Base-by-base conservation (phyloP, 1,140 invertebrate genomes). In the Sycobia sp. region DNA sequence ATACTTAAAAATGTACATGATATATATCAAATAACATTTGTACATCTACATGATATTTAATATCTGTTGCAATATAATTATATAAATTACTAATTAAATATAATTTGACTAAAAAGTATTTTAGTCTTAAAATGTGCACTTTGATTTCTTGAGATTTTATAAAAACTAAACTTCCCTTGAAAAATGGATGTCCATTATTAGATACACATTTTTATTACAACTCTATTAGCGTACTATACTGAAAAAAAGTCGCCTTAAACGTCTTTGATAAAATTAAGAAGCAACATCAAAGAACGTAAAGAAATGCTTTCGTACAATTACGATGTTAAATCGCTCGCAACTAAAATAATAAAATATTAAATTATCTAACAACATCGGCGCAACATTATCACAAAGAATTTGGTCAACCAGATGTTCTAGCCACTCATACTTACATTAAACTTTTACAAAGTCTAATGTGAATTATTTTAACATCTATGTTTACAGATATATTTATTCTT, bases 351-450 rank as follows among this genome's bases (percentile, higher is more conserved):
- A 55, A 49, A 62, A 62, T 64, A 58, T 64, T 32, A 51, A 65
- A 58, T 47, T 65, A 58, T 53, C 55, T 64, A 65, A 65, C 49
- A 64, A 51, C 27, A 59, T 65, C 16, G 46, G 41, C 32, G 18
- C 47, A 58, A 58, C 54, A 46, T 65, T 65, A 65, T 65, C 55
- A 65, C 62, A 65, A 64, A 16, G 39, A 44, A 53, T 39, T 57
- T 54, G 29, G 62, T 38, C 22, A 53, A 51, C 39, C 46, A 25
- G 55, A 46, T 54, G 4, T 65, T 58, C 22, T 27, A 65, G 44
- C 20, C 22, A 53, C 47, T 41, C 13, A 20, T 58, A 53, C 13
- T 46, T 53, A 55, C 8, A 34, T 8, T 16, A 43, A 5, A 51
- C 22, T 59, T 53, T 58, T 46, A 46, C 27, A 58, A 58, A 65